Evolutionary conservation across 2,113 vertebrate genomes (phyloP).

Genomic region (Entomyzon cyanotis): DNA sequence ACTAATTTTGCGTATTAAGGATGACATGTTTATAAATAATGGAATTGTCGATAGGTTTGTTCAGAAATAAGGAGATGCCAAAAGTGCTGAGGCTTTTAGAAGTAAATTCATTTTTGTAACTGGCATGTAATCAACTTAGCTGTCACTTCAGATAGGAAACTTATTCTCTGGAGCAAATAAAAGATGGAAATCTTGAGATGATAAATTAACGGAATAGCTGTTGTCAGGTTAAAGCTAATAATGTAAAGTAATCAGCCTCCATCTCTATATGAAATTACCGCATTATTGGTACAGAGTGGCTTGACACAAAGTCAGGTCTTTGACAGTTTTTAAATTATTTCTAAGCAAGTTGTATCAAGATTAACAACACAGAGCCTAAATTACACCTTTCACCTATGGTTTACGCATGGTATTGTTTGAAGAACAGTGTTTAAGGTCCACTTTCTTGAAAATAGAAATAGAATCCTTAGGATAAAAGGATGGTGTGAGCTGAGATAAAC

Average conservation of each 20-base stretch:
- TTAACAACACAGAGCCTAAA: slow-evolving; percentile 19
- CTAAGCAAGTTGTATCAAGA: slow-evolving; percentile 57
- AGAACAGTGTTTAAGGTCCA: not conserved
- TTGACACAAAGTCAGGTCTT: slow-evolving; percentile 68
- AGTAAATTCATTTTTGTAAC: slow-evolving; percentile 81
- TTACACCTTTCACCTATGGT: slow-evolving; percentile 21
- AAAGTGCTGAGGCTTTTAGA: slow-evolving; percentile 66
- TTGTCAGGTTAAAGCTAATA: slow-evolving; percentile 79
- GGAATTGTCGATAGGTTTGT: slow-evolving; percentile 66
- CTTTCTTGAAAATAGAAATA: not conserved
- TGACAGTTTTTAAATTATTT: slow-evolving; percentile 74
- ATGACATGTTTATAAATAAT: slow-evolving; percentile 82
- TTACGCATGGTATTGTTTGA: not conserved
- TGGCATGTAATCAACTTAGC: slow-evolving; percentile 80
- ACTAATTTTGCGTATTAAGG: slow-evolving; percentile 76
- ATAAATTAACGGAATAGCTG: slow-evolving; percentile 79
- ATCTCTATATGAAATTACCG: slow-evolving; percentile 77
- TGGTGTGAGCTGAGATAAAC: not conserved
- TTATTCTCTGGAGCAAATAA: slow-evolving; percentile 77
- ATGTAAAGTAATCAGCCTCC: slow-evolving; percentile 76
- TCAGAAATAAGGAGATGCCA: slow-evolving; percentile 71
- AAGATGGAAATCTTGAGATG: slow-evolving; percentile 77
- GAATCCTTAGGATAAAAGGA: not conserved
- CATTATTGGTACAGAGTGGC: slow-evolving; percentile 59
- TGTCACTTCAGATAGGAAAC: slow-evolving; percentile 77